Conservation (phyloP, 2,888 invertebrate species). For the Cheilosia soror region DNA sequence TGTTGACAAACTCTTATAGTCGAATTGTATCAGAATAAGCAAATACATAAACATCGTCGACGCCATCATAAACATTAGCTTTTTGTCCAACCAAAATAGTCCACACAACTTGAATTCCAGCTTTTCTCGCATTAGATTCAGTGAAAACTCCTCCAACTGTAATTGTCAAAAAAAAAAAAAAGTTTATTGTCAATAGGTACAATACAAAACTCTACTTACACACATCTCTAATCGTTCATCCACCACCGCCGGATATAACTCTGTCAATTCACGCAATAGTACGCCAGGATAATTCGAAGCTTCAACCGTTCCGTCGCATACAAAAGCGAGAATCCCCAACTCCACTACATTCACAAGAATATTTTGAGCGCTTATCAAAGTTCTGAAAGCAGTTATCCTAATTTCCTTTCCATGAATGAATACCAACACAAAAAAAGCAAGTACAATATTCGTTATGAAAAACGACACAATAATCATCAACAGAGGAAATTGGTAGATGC, state of each 20-base stretch:
- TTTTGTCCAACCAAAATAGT: background rate
- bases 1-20: conserved; percentile 2
- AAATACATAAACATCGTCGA: conserved; percentile 28
- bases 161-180: background rate
- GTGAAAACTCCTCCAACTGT: conserved; percentile 9
- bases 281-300: background rate
- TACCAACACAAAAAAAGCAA: conserved; percentile 8
- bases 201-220: conserved; percentile 1
- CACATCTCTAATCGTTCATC: conserved; percentile 20
- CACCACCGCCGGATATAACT: background rate
- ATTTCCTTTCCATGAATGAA: conserved; percentile 7
- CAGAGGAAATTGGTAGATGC: conserved; percentile 13
- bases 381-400: background rate
- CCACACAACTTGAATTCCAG: conserved; percentile 28
- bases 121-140: conserved; percentile 5
- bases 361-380: background rate
- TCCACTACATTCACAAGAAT: conserved; percentile 2
- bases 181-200: background rate
- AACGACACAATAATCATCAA: background rate
- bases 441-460: conserved; percentile 16
- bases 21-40: conserved; percentile 32
- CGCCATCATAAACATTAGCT: background rate
- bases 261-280: conserved; percentile 17
- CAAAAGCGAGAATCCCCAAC: background rate
- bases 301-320: background rate